Evolutionary conservation across 1,140 invertebrate species (phyloP).

Genomic region (Pogonomyrmex californicus): DNA sequence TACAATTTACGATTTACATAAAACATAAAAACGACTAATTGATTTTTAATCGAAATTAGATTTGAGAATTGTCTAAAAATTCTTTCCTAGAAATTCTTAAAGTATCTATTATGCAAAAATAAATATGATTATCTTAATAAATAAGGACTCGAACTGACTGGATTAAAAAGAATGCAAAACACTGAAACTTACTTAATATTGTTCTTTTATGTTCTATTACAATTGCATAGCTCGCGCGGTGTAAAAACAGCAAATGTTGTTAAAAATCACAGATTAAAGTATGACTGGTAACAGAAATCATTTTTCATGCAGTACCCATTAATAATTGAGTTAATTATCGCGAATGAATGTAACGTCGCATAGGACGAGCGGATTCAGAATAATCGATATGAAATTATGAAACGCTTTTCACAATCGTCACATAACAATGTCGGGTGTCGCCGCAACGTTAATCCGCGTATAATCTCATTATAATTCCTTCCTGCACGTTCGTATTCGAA

Average conservation of each 20-base stretch:
- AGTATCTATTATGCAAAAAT: background rate
- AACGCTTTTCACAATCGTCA: slow-evolving; percentile 68
- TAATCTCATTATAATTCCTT: slow-evolving; percentile 79
- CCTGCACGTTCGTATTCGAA: slow-evolving; percentile 61
- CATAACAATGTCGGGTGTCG: slow-evolving; percentile 43
- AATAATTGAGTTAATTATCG: slow-evolving; percentile 69
- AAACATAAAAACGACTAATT: background rate
- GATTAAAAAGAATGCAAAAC: slow-evolving; percentile 17
- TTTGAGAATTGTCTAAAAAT: background rate
- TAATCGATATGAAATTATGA: slow-evolving; percentile 69
- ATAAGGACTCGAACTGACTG: background rate
- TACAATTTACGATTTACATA: background rate
- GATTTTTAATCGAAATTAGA: background rate
- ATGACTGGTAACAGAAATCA: slow-evolving; percentile 36
- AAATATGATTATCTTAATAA: slow-evolving; percentile 8
- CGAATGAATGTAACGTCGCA: slow-evolving; percentile 11
- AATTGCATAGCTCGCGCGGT: background rate
- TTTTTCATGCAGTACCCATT: slow-evolving; percentile 31
- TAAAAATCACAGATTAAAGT: slow-evolving; percentile 56
- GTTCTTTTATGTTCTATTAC: background rate
- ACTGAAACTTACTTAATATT: background rate
- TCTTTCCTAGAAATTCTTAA: background rate
- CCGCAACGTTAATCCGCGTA: slow-evolving; percentile 75
- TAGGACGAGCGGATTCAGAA: slow-evolving; percentile 29
- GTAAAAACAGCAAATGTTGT: slow-evolving; percentile 34